These are phyloP conservation scores for Epinotia demarniana DNA, from an alignment of 2,888 invertebrate species.

Conservation along the genomic window DNA sequence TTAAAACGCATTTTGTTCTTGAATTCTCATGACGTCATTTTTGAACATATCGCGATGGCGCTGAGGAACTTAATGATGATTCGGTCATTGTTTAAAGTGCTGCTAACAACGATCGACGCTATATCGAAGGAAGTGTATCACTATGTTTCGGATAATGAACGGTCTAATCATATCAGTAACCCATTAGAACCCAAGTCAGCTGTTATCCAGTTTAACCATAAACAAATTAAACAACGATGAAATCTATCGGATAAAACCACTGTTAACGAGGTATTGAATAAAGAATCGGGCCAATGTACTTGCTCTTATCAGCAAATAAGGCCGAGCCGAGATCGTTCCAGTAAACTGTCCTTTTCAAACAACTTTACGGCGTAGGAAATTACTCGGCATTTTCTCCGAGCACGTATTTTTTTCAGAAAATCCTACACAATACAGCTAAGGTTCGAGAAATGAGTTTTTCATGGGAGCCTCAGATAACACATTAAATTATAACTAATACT, in stretches of 20 bases:
- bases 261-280: slow-evolving; percentile 6
- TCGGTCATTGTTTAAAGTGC: neutral
- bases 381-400: slow-evolving; percentile 16
- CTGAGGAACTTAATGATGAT: neutral
- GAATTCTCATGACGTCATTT: neutral
- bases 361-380: slow-evolving; percentile 25
- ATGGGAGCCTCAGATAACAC: too few relatives aligned
- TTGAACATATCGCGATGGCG: neutral
- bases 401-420: neutral
- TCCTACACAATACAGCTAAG: neutral
- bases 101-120: neutral
- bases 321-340: slow-evolving; percentile 17
- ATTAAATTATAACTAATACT: too few relatives aligned
- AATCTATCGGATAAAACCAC: slow-evolving; percentile 4
- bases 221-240: slow-evolving; percentile 3
- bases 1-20: neutral
- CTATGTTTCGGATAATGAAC: neutral
- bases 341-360: slow-evolving; percentile 35
- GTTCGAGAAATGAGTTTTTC: too few relatives aligned
- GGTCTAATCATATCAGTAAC: neutral
- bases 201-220: neutral
- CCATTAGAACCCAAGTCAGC: neutral
- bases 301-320: slow-evolving; percentile 22
- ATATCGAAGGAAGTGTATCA: too few relatives aligned
- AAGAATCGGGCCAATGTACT: slow-evolving; percentile 6